Percentiles rank a stretch among this genome's conserved stretches.
phyloP scores from a whole-genome alignment of 2,113 vertebrate genomes.

The Phrynosoma platyrhinos region DNA sequence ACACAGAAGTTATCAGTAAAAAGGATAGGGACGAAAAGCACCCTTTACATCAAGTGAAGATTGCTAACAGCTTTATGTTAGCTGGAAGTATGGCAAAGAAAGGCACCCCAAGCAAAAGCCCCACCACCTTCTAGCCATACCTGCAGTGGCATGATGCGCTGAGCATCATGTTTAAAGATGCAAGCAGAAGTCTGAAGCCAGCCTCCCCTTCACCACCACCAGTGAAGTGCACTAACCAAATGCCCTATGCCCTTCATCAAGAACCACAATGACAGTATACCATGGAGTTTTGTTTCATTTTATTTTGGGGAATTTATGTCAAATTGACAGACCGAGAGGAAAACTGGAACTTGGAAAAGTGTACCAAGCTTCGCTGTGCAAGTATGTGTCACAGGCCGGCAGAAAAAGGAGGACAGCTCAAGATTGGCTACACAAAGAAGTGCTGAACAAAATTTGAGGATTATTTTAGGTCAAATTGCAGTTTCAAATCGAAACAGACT shows the following conservation, averaged over 20 bases:
- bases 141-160: slow-evolving; percentile 9
- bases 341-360: slow-evolving; percentile 55
- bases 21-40: slow-evolving; percentile 7
- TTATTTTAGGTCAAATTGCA: slow-evolving; percentile 46
- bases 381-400: slow-evolving; percentile 40
- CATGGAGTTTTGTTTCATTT: slow-evolving; percentile 37
- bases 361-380: slow-evolving; percentile 54
- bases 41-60: slow-evolving; percentile 9
- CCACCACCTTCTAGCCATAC: slow-evolving; percentile 12
- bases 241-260: slow-evolving; percentile 48
- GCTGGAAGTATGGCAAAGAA: slow-evolving; percentile 23
- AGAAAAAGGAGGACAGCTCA: slow-evolving; percentile 39
- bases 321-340: background rate
- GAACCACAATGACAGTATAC: slow-evolving; percentile 55
- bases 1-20: slow-evolving; percentile 61
- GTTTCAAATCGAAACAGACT: slow-evolving; percentile 69
- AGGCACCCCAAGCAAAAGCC: slow-evolving; percentile 13
- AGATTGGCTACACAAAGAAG: slow-evolving; percentile 42
- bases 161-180: slow-evolving; percentile 12
- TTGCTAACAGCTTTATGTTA: background rate
- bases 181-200: slow-evolving; percentile 15
- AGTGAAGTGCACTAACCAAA: slow-evolving; percentile 38
- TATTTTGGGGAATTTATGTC: slow-evolving; percentile 9
- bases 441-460: background rate
- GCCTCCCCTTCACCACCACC: slow-evolving; percentile 37